A percentile compares a stretch with the other conserved stretches of the same genome.
Evolutionary conservation across 2,113 vertebrate species (phyloP).

Genomic region (Neodontobutis hainanensis): DNA sequence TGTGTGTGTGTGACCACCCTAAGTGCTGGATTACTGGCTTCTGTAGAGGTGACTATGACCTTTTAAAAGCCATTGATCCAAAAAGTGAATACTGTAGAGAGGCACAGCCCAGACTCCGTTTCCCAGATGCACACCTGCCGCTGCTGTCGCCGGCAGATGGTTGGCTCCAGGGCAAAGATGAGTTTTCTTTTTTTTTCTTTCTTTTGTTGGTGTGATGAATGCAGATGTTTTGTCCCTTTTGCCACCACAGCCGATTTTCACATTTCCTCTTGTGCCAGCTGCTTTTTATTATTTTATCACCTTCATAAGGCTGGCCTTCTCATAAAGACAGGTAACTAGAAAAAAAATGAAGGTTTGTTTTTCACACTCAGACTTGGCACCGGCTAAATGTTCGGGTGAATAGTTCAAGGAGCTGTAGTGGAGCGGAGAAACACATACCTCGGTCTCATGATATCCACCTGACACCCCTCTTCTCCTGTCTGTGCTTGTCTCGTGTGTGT

Average conservation of each 20-base stretch:
- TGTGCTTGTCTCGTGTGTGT: too few relatives aligned
- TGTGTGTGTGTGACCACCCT: constrained; percentile 40
- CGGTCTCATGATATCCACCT: constrained; percentile 80
- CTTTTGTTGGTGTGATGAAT: constrained; percentile 60
- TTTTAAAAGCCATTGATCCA: constrained; percentile 66
- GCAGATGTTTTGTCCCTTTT: constrained; percentile 58
- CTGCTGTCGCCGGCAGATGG: constrained; percentile 58
- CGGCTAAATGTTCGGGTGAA: constrained; percentile 51
- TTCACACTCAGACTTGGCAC: constrained; percentile 55
- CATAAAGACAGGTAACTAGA: constrained; percentile 27
- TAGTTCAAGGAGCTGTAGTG: constrained; percentile 62
- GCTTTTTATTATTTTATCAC: constrained; percentile 27
- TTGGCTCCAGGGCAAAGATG: constrained; percentile 56
- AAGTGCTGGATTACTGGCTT: constrained; percentile 32
- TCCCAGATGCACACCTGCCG: constrained; percentile 70
- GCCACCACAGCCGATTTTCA: constrained; percentile 29
- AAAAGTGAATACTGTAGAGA: constrained; percentile 52
- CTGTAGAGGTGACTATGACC: constrained; percentile 52
- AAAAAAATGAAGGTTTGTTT: constrained; percentile 47
- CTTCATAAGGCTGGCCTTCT: constrained; percentile 24
- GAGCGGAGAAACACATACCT: constrained; percentile 42
- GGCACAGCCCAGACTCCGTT: constrained; percentile 43
- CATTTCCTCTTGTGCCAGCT: constrained; percentile 35
- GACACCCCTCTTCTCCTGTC: constrained; percentile 46
- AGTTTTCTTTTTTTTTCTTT: constrained; percentile 41